Evolutionary conservation across 2,113 vertebrate species (phyloP).

Genomic region (Callocephalon fimbriatum): DNA sequence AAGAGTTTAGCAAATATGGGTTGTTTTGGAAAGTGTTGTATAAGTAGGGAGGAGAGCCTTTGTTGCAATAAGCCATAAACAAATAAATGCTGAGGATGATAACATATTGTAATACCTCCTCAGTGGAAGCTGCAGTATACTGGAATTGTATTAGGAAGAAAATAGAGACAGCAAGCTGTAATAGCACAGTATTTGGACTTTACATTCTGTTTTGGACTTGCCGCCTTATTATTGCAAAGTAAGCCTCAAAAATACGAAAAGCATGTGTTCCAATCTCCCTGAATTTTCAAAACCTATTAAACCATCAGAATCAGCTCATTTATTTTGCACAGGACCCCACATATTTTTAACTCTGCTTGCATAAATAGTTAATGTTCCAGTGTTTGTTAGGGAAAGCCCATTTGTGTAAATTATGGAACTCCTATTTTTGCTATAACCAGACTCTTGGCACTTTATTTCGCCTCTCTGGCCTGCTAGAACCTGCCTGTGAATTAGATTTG

Average conservation of each 20-base stretch:
- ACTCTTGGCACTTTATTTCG: conserved; percentile 22
- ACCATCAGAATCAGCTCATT: background rate
- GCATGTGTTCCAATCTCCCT: background rate
- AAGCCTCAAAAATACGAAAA: background rate
- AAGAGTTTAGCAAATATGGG: background rate
- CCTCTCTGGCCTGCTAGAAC: conserved; percentile 42
- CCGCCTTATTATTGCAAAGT: background rate
- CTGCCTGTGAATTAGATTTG: conserved; percentile 41
- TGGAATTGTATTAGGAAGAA: background rate
- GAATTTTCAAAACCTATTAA: background rate
- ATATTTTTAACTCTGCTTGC: background rate
- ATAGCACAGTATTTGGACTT: background rate
- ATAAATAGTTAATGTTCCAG: background rate
- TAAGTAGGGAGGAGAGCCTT: background rate
- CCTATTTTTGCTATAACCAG: conserved; percentile 21
- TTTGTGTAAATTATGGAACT: conserved; percentile 26
- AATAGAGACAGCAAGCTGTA: background rate
- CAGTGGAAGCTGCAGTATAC: background rate
- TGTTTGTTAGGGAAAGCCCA: conserved; percentile 52
- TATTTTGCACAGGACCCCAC: background rate
- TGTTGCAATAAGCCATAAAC: background rate
- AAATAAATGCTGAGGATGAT: background rate
- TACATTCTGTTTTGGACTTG: background rate
- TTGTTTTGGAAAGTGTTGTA: background rate
- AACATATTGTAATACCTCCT: background rate